Conservation (phyloP, 2,888 invertebrate genomes). For the Idaea aversata region DNA sequence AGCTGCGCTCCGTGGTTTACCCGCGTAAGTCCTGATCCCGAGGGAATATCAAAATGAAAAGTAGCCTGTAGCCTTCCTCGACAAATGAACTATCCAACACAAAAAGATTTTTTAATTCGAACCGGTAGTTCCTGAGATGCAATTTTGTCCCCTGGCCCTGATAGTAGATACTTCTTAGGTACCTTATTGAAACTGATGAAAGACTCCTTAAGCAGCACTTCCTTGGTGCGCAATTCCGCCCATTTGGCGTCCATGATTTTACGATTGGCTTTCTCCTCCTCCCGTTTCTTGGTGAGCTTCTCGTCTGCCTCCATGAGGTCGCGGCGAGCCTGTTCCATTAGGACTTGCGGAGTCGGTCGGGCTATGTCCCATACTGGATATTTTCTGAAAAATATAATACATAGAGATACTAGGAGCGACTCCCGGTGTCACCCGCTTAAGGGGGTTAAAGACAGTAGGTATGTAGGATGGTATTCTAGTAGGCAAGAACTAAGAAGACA, state of each 20-base stretch:
- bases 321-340: conserved; percentile 76
- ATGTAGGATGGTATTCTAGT: too few species aligned
- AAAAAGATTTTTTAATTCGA: too few species aligned
- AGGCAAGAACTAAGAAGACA: neutral
- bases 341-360: conserved; percentile 75
- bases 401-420: neutral
- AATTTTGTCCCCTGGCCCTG: neutral
- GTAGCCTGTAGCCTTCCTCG: too few species aligned
- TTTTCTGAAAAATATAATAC: conserved; percentile 55
- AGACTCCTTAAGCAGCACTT: conserved; percentile 75
- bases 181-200: conserved; percentile 83
- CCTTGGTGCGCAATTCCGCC: conserved; percentile 76
- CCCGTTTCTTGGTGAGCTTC: conserved; percentile 65
- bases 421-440: neutral
- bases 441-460: too few species aligned
- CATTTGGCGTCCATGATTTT: conserved; percentile 75
- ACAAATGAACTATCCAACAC: too few species aligned
- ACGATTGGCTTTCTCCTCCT: conserved; percentile 63
- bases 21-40: too few species aligned
- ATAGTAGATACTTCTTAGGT: conserved; percentile 4
- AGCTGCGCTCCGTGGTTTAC: too few species aligned
- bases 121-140: too few species aligned
- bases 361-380: conserved; percentile 83
- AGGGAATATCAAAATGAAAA: too few species aligned
- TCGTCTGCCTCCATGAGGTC: conserved; percentile 76